Percentiles rank a stretch among this genome's conserved stretches.
These are phyloP conservation scores for Eriocheir sinensis DNA, from an alignment of 1,140 invertebrate genomes.

Conservation along the genomic window DNA sequence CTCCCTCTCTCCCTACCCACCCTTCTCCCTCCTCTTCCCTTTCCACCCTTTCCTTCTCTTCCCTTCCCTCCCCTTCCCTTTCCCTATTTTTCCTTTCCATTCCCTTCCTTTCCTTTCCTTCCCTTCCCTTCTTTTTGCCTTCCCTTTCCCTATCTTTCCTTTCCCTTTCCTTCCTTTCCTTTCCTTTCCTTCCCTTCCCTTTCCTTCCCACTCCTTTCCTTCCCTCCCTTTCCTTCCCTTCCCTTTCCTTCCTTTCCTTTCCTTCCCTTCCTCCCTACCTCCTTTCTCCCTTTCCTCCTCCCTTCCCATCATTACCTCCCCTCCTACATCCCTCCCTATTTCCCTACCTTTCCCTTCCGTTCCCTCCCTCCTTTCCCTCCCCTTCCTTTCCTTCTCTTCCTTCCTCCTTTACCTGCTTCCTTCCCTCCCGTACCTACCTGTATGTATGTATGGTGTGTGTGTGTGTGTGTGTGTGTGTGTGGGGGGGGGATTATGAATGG, in stretches of 20 bases:
- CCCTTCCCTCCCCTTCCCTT: not conserved
- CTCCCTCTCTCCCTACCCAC: not conserved
- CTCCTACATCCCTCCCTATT: not conserved
- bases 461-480: too few species aligned
- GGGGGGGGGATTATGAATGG: too few species aligned
- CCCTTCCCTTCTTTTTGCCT: not conserved
- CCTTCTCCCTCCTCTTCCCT: conserved; percentile 28
- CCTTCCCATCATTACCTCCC: not conserved
- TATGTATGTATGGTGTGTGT: conserved; percentile 81
- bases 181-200: not conserved
- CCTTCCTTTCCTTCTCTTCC: not conserved
- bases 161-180: not conserved
- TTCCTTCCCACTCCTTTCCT: conserved; percentile 7
- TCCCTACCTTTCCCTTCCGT: not conserved
- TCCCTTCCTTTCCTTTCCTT: not conserved
- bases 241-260: not conserved
- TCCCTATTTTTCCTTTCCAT: not conserved
- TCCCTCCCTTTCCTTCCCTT: not conserved
- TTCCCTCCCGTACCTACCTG: conserved; percentile 87
- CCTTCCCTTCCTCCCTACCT: not conserved
- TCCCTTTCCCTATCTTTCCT: not conserved
- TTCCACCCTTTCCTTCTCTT: conserved; percentile 8
- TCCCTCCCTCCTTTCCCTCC: not conserved
- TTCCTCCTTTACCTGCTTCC: too few species aligned
- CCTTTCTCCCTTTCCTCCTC: not conserved